Percentiles rank a stretch among this genome's conserved stretches.
Evolutionary conservation across 2,113 vertebrate species (phyloP).

Genomic region (Acanthochromis polyacanthus): DNA sequence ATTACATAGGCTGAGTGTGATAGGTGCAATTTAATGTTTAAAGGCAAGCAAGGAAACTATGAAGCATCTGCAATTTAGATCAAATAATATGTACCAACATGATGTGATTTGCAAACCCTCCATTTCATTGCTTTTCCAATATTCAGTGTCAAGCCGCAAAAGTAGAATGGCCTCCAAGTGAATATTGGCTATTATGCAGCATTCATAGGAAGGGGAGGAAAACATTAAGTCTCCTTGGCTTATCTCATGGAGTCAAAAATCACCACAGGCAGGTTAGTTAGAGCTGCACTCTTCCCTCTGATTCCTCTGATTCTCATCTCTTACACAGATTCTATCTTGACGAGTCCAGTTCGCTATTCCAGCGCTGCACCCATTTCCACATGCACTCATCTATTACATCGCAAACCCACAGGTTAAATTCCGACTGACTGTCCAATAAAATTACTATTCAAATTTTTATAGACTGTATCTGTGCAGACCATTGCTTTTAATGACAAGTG

Average conservation of each 20-base stretch:
- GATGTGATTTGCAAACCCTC: slow-evolving; percentile 71
- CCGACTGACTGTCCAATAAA: slow-evolving; percentile 47
- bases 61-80: slow-evolving; percentile 64
- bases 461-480: slow-evolving; percentile 56
- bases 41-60: slow-evolving; percentile 4
- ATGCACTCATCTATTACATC: slow-evolving; percentile 38
- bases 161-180: slow-evolving; percentile 60
- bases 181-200: slow-evolving; percentile 62
- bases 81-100: slow-evolving; percentile 47
- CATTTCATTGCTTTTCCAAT: slow-evolving; percentile 68
- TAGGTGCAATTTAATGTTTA: slow-evolving; percentile 3
- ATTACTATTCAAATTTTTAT: slow-evolving; percentile 66
- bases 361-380: slow-evolving; percentile 43
- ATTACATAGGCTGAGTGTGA: background rate
- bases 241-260: slow-evolving; percentile 57
- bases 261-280: slow-evolving; percentile 64
- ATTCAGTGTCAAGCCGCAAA: slow-evolving; percentile 61
- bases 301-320: slow-evolving; percentile 59
- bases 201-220: slow-evolving; percentile 50
- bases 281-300: slow-evolving; percentile 35
- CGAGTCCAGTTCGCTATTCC: slow-evolving; percentile 45
- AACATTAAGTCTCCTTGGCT: slow-evolving; percentile 66
- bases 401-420: slow-evolving; percentile 60
- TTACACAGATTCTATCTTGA: slow-evolving; percentile 45
- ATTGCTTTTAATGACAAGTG: slow-evolving; percentile 66